A percentile compares a stretch with the other conserved stretches of the same genome.
phyloP scores from a whole-genome alignment of 2,113 vertebrate genomes.

The Pongo pygmaeus region DNA sequence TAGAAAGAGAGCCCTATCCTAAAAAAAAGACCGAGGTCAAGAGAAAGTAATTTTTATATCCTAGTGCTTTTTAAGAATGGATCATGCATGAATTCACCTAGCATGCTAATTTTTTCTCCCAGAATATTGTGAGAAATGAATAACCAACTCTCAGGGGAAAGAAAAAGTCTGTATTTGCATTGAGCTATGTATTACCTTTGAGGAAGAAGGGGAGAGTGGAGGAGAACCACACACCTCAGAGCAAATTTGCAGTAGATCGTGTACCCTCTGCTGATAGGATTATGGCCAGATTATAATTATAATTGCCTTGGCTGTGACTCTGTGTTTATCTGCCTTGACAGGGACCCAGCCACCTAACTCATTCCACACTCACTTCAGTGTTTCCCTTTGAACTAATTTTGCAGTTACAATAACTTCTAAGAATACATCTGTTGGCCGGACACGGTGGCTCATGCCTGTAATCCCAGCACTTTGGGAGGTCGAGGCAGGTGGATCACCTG shows the following conservation, averaged over 20 bases:
- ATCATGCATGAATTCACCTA: neutral
- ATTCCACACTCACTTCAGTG: conserved; percentile 73
- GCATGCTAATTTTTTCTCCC: no score
- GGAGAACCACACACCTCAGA: conserved; percentile 47
- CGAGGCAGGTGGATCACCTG: no score
- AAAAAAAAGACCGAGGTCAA: neutral
- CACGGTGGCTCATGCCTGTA: no score
- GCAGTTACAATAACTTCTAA: conserved; percentile 71
- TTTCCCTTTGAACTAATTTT: conserved; percentile 65
- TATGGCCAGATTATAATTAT: conserved; percentile 72
- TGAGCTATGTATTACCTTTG: neutral
- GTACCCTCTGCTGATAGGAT: conserved; percentile 60
- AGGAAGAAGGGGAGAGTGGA: conserved; percentile 50
- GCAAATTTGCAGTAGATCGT: conserved; percentile 54
- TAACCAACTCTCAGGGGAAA: no score
- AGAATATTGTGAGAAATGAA: neutral
- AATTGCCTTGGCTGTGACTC: conserved; percentile 74
- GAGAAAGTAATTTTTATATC: neutral
- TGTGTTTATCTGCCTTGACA: conserved; percentile 76
- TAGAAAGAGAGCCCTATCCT: neutral
- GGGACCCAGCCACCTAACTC: conserved; percentile 77
- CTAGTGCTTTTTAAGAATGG: fast-evolving
- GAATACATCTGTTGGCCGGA: conserved; percentile 30
- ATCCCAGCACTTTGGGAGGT: no score
- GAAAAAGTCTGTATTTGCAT: fast-evolving